phyloP scores from a whole-genome alignment of 2,888 invertebrate species.

The Aphodius sticticus region DNA sequence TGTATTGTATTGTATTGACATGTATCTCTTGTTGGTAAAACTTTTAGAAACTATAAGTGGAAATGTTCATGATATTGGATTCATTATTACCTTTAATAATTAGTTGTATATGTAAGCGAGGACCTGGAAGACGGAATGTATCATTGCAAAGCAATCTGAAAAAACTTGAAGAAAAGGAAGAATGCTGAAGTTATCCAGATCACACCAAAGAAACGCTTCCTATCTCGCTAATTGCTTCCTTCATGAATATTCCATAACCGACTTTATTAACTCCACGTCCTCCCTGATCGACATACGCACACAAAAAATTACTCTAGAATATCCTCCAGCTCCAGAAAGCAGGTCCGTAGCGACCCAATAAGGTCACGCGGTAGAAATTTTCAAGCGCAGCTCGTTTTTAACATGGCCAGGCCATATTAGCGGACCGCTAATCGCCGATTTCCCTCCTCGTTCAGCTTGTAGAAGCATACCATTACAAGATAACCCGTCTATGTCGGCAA shows the following conservation, averaged over 20 bases:
- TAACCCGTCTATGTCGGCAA: conserved; percentile 4
- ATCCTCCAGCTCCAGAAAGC: background rate
- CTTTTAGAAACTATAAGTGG: no score
- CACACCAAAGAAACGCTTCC: no score
- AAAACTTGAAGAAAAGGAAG: no score
- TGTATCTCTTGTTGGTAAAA: no score
- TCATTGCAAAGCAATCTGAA: no score
- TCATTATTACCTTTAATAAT: no score
- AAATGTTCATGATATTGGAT: no score
- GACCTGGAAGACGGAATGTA: no score
- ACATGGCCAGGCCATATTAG: background rate
- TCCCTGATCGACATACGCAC: background rate
- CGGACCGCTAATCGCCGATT: background rate
- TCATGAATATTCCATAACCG: background rate
- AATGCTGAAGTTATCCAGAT: no score
- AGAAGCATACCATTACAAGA: background rate
- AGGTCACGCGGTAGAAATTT: background rate
- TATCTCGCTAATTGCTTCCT: no score
- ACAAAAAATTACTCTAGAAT: background rate
- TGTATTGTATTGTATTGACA: no score
- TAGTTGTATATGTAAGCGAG: no score
- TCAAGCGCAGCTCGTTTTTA: background rate
- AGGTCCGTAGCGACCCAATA: background rate
- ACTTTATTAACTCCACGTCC: background rate
- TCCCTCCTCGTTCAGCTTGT: conserved; percentile 4